Conservation (phyloP, 2,113 vertebrate species). For the Mungos mungo region DNA sequence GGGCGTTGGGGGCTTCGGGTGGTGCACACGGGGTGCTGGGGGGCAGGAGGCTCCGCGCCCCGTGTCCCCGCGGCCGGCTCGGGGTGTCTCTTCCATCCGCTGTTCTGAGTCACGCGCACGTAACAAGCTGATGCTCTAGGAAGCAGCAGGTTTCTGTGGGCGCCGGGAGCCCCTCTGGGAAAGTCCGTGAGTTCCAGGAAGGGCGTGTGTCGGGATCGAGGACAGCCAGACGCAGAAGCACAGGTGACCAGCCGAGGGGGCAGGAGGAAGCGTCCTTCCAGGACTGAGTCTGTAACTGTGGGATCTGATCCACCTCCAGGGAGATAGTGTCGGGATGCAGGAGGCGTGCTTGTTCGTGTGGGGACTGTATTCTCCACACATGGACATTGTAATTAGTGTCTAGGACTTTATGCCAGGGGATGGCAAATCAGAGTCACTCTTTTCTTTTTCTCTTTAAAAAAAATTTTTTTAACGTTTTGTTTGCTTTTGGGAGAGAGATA, state of each 20-base stretch:
- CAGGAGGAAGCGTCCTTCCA: not conserved
- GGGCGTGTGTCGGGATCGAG: not conserved
- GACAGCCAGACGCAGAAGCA: not conserved
- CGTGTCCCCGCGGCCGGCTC: not conserved
- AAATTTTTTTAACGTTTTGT: too few relatives aligned
- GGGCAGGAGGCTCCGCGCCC: not conserved
- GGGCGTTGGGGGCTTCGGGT: not conserved
- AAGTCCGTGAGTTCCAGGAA: not conserved
- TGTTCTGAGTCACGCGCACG: not conserved
- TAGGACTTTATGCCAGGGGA: not conserved
- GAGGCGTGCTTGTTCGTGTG: not conserved
- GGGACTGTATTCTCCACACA: not conserved
- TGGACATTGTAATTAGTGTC: not conserved
- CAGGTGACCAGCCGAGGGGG: too few relatives aligned
- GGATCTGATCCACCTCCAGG: not conserved
- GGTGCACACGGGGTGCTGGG: not conserved
- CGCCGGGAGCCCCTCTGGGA: not conserved
- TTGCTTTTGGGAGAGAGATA: too few relatives aligned
- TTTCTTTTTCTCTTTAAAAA: not conserved
- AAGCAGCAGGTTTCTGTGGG: not conserved
- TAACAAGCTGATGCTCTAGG: not conserved
- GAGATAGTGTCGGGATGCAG: not conserved
- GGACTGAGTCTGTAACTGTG: not conserved
- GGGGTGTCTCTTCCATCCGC: not conserved
- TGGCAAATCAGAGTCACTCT: not conserved